Evolutionary conservation across 2,113 vertebrate genomes (phyloP).

Genomic region (Istiophorus platypterus): DNA sequence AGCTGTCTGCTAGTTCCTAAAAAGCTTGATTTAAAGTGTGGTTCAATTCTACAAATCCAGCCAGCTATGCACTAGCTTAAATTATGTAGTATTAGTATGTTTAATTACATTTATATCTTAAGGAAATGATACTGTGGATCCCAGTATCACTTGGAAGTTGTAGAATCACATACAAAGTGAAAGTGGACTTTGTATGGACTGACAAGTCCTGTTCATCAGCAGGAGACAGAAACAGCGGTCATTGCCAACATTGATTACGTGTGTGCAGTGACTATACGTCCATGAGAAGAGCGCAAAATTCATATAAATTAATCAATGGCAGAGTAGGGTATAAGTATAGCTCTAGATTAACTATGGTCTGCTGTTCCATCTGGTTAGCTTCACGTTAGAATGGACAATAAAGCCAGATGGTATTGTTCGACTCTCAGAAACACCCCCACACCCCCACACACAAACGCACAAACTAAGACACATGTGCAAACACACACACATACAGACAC

Average conservation of each 20-base stretch:
- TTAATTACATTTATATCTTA: not conserved
- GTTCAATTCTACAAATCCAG: not conserved
- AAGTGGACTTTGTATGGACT: slow-evolving; percentile 3
- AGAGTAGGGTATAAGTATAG: slow-evolving; percentile 17
- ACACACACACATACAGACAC: not conserved
- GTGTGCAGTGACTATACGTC: slow-evolving; percentile 20
- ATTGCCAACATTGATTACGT: slow-evolving; percentile 34
- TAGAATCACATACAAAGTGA: not conserved
- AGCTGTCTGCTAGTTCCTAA: not conserved
- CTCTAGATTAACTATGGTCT: slow-evolving; percentile 49
- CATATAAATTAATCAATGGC: slow-evolving; percentile 54
- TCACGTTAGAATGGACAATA: slow-evolving; percentile 49
- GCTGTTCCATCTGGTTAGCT: slow-evolving; percentile 61
- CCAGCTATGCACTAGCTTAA: not conserved
- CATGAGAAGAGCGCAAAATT: slow-evolving; percentile 30
- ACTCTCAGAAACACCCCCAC: slow-evolving; percentile 40
- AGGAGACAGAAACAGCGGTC: slow-evolving; percentile 34
- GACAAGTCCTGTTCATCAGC: slow-evolving; percentile 38
- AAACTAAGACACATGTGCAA: too few relatives aligned
- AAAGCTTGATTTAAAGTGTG: not conserved
- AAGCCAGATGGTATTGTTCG: slow-evolving; percentile 66
- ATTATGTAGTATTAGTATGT: not conserved
- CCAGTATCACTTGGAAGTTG: not conserved
- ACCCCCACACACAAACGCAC: slow-evolving; percentile 1
- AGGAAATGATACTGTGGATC: not conserved